Percentiles rank a stretch among this genome's conserved stretches.
Evolutionary conservation across 2,797 vertebrate species (phyloP).

Genomic region (Neosilurus mollespiculum): DNA sequence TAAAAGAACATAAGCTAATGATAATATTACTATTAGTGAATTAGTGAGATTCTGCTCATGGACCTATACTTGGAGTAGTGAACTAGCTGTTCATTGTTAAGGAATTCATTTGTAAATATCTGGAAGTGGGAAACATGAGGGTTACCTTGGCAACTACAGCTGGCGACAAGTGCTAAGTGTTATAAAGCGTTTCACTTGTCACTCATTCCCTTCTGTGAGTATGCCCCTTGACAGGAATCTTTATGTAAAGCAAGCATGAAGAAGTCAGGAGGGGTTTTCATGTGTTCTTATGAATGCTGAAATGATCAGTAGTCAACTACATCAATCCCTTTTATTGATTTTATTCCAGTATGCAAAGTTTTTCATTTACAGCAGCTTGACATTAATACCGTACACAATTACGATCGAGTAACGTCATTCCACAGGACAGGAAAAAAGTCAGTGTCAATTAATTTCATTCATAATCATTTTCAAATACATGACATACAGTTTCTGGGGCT

Average conservation of each 20-base stretch:
- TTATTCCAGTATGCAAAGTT: slow-evolving; percentile 27
- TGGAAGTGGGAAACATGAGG: too few relatives aligned
- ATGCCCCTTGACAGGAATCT: not conserved
- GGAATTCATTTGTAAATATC: too few relatives aligned
- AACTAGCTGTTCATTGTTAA: too few relatives aligned
- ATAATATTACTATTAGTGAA: too few relatives aligned
- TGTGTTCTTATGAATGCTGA: not conserved
- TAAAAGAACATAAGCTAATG: too few relatives aligned
- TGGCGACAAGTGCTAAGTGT: too few relatives aligned
- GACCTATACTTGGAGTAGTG: too few relatives aligned
- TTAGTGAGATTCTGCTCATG: too few relatives aligned
- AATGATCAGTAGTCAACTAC: not conserved
- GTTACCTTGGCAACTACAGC: too few relatives aligned
- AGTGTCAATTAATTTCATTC: slow-evolving; percentile 28
- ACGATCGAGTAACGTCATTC: not conserved
- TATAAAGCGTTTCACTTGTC: too few relatives aligned
- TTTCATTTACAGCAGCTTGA: not conserved
- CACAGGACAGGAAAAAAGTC: slow-evolving; percentile 27
- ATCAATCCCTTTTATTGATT: slow-evolving; percentile 14
- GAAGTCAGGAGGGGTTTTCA: not conserved
- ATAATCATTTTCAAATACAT: not conserved
- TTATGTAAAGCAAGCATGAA: not conserved
- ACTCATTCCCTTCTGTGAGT: too few relatives aligned
- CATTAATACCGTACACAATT: not conserved
- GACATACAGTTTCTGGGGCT: not conserved